These are phyloP conservation scores for Xyrauchen texanus DNA, from an alignment of 2,113 vertebrate genomes.

Conservation along the genomic window DNA sequence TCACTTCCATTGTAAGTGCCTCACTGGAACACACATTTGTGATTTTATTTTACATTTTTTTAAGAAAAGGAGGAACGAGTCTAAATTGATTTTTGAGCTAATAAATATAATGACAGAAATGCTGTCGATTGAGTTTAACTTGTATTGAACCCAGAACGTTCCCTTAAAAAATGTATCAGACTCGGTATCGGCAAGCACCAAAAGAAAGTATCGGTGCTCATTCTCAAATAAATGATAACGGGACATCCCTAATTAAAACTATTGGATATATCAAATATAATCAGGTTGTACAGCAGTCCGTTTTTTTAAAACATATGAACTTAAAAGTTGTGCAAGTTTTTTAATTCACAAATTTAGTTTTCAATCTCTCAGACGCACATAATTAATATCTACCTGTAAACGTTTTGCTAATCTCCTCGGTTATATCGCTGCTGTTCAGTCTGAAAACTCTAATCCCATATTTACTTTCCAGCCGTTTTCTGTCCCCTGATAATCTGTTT, in stretches of 20 bases:
- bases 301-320: background rate
- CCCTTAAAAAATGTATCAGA: no score
- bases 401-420: conserved; percentile 38
- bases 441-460: conserved; percentile 45
- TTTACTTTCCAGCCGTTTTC: conserved; percentile 47
- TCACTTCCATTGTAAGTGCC: no score
- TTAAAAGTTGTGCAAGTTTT: background rate
- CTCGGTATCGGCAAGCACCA: no score
- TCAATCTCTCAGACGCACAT: background rate
- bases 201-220: no score
- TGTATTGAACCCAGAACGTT: no score
- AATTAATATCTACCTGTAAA: conserved; percentile 51
- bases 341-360: background rate
- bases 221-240: no score
- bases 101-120: no score
- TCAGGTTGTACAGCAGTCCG: background rate
- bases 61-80: no score
- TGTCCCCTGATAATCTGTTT: conserved; percentile 73
- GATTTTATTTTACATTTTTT: no score
- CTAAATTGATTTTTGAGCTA: no score
- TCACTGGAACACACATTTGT: no score
- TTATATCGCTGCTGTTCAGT: conserved; percentile 36
- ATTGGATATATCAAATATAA: background rate
- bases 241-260: background rate
- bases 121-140: no score